Evolutionary conservation across 2,113 vertebrate genomes (phyloP).

Genomic region (Mola mola): DNA sequence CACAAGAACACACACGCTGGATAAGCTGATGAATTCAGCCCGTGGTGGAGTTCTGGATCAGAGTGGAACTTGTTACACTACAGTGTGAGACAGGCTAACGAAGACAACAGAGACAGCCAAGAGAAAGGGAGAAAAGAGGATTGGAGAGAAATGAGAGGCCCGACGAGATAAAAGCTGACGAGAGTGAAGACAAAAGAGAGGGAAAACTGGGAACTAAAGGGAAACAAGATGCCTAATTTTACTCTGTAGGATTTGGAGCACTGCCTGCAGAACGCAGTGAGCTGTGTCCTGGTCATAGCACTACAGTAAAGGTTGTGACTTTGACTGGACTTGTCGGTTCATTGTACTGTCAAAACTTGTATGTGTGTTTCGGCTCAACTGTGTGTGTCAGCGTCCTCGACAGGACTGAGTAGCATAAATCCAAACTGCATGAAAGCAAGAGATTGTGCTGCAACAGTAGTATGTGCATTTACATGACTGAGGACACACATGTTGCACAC

Average conservation of each 20-base stretch:
- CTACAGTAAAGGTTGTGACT: conserved; percentile 53
- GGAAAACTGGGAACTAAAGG: conserved; percentile 46
- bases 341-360: conserved; percentile 50
- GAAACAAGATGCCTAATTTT: conserved; percentile 77
- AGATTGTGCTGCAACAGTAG: conserved; percentile 11
- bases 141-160: conserved; percentile 56
- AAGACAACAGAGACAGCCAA: conserved; percentile 59
- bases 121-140: conserved; percentile 62
- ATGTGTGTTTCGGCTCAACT: conserved; percentile 32
- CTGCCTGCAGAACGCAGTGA: conserved; percentile 79
- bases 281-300: conserved; percentile 39
- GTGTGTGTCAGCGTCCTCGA: conserved; percentile 14
- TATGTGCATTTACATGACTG: neutral
- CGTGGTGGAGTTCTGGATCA: conserved; percentile 54
- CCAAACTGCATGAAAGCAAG: conserved; percentile 4
- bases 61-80: conserved; percentile 49
- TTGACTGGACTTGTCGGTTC: conserved; percentile 58
- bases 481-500: conserved; percentile 40
- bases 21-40: conserved; percentile 62
- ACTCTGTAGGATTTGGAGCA: conserved; percentile 75
- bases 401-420: conserved; percentile 5
- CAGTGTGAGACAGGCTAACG: conserved; percentile 53
- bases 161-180: conserved; percentile 52
- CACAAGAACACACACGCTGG: conserved; percentile 5
- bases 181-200: conserved; percentile 35